Conservation (phyloP, 2,797 vertebrate genomes). For the Craterocephalus amniculus region DNA sequence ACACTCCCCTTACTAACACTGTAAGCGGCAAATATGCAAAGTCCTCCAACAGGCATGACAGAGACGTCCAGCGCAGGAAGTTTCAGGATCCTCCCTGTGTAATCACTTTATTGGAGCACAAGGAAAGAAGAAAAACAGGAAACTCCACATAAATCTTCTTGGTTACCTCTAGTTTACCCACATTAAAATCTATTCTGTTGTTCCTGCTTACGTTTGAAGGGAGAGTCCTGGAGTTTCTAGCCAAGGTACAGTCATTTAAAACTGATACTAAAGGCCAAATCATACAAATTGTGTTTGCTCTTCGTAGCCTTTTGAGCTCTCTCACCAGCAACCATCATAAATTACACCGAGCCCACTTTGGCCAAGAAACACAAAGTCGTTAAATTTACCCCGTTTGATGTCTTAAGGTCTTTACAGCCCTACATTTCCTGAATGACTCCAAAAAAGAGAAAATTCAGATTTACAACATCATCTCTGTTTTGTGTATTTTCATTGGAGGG, state of each 20-base stretch:
- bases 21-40: not conserved
- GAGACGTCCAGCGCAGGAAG: not conserved
- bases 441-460: constrained; percentile 38
- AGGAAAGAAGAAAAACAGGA: constrained; percentile 31
- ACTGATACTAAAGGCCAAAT: constrained; percentile 41
- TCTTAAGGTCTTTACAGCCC: constrained; percentile 26
- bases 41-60: not conserved
- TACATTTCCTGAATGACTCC: constrained; percentile 27
- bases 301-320: constrained; percentile 30
- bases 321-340: constrained; percentile 21
- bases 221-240: not conserved
- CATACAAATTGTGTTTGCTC: constrained; percentile 45
- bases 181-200: constrained; percentile 18
- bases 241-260: constrained; percentile 43
- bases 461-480: constrained; percentile 41
- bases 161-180: constrained; percentile 26
- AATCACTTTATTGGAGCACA: not conserved
- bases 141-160: constrained; percentile 18
- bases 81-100: constrained; percentile 6
- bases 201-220: constrained; percentile 19
- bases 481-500: constrained; percentile 67
- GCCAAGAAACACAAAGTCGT: constrained; percentile 48
- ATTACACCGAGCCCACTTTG: constrained; percentile 6
- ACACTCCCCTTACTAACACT: not conserved
- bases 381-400: constrained; percentile 31